Base-by-base conservation (phyloP, 2,113 vertebrate species). In the Oreochromis niloticus region DNA sequence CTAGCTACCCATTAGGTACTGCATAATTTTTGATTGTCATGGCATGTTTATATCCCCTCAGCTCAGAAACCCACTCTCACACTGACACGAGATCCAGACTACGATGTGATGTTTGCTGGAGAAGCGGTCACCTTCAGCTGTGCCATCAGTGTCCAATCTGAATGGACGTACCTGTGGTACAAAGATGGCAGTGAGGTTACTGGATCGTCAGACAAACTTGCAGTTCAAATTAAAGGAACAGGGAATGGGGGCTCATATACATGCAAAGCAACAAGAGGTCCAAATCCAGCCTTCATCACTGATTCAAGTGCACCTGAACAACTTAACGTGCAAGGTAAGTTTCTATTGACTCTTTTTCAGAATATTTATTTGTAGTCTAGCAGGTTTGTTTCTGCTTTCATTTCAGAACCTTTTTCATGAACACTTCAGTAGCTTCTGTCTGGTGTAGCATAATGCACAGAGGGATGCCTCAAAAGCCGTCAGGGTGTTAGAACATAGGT, bases 141-240 rank as follows among this genome's bases (percentile, higher is more conserved):
- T 68, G 54, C 85, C 39, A 55, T 91, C 5, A 30, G 17, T 7
- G 50, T 81, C 22, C 90, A 88, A 13, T 19, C 13, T 82, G 92
- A 88, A 54, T 94, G 93, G 93, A 17, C 71, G n/a, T 93, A 87
- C 82, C 1, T 24, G 6, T 93, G 82, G 82, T 81, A 71, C 83
- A 80, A 88, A 81, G 6, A 32, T 32, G 6, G 2, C 32, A 32
- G 6, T 32, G 1, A 0, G 11, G 7, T 87, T 16, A 0, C 0
- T 2, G 4, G 0, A n/a, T 2, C 83, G 39, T 17, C 4, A 36
- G 52, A 39, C 6, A n/a, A 0, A 2, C 24, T 41, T 16, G 2
- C 2, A 16, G 14, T 91, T 81, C 52, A 1, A 1, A 7, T 56
- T 22, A 8, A 7, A 13, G 34, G 0, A 7, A 7, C 3, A 13